Conservation (phyloP, 2,113 vertebrate genomes). For the Phycodurus eques region DNA sequence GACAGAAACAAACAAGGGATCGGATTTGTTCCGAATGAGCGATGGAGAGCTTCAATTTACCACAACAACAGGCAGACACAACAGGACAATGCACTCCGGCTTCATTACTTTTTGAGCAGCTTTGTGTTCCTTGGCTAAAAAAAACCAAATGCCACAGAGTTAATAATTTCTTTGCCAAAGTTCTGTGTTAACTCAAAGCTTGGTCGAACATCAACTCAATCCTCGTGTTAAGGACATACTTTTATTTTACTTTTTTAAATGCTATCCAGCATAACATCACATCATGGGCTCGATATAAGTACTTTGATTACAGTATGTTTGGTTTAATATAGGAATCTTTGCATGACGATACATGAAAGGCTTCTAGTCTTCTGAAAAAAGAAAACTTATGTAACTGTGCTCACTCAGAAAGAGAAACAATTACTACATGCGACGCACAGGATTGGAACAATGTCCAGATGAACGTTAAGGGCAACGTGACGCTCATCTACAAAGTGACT, state of each 20-base stretch:
- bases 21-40: constrained; percentile 54
- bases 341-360: too few species aligned
- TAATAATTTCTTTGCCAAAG: constrained; percentile 17
- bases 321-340: too few species aligned
- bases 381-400: too few species aligned
- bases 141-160: constrained; percentile 4
- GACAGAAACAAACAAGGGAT: constrained; percentile 51
- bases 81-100: constrained; percentile 66
- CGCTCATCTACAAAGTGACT: too few species aligned
- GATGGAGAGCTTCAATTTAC: constrained; percentile 44
- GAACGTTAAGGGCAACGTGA: too few species aligned
- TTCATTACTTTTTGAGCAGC: constrained; percentile 64
- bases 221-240: not conserved
- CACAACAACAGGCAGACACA: constrained; percentile 26
- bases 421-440: too few species aligned
- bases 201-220: not conserved
- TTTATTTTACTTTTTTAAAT: not conserved
- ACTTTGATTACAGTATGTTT: too few species aligned
- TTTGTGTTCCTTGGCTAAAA: constrained; percentile 22
- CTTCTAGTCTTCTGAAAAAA: too few species aligned
- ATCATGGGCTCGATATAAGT: too few species aligned
- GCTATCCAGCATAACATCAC: not conserved
- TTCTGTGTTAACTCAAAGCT: constrained; percentile 12
- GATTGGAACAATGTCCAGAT: too few species aligned
- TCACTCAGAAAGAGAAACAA: too few species aligned